phyloP scores from a whole-genome alignment of 2,113 vertebrate species.

The Trichechus manatus region DNA sequence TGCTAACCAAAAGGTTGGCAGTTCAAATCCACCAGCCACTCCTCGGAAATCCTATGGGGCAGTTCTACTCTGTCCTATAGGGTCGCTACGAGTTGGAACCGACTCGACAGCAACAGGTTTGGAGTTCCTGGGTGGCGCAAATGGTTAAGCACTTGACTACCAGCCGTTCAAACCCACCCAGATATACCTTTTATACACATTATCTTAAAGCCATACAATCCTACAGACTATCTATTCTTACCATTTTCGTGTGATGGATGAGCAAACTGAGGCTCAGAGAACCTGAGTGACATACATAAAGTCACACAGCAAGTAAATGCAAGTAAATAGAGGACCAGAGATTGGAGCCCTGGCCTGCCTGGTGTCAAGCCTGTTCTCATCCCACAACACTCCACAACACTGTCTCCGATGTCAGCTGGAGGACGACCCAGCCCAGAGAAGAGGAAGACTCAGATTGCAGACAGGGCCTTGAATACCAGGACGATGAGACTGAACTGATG shows the following conservation, averaged over 20 bases:
- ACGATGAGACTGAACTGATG: background rate
- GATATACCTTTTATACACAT: background rate
- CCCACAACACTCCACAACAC: background rate
- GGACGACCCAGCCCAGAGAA: background rate
- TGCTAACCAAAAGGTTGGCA: too few species aligned
- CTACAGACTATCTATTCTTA: background rate
- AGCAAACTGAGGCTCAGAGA: background rate
- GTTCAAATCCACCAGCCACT: too few species aligned
- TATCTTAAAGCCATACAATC: background rate
- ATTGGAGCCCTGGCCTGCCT: background rate
- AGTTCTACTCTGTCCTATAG: too few species aligned
- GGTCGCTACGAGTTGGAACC: too few species aligned
- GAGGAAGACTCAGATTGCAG: background rate
- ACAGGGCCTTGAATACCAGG: background rate
- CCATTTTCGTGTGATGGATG: background rate
- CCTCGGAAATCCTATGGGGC: too few species aligned
- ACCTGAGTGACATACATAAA: background rate
- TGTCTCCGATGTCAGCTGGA: background rate
- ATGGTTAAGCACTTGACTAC: too few species aligned
- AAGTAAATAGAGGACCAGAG: background rate
- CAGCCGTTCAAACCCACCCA: too few species aligned
- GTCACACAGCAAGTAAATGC: background rate
- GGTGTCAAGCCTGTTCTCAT: background rate
- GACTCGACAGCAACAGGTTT: too few species aligned
- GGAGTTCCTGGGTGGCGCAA: too few species aligned